Evolutionary conservation across 2,113 vertebrate genomes (phyloP), one percentile per base, ranked within the genome.

Genomic region (Brachyistius frenatus): DNA sequence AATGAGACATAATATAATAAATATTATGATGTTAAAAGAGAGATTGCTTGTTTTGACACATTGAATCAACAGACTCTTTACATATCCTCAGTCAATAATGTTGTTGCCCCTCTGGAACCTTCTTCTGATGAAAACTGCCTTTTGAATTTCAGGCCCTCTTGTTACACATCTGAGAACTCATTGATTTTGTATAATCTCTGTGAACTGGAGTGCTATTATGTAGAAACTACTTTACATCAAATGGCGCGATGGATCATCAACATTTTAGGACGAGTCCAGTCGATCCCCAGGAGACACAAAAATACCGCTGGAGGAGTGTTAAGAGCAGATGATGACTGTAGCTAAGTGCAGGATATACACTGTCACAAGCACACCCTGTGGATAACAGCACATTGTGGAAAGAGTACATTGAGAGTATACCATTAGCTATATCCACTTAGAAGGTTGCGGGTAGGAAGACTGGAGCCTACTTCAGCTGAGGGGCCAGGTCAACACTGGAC

Each of bases 161-260:
- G 75, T 88, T 87, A 90, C 80, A 88, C 78, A 49, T 77, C 89
- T 80, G 84, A 89, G 67, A 56, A 73, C 71, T 86, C 46, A 58
- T 93, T 94, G 92, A 96, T 94, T 91, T 88, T 73, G 66, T 82
- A 90, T 86, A 39, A 80, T 75, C 55, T 90, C 81, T 83, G 80
- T 86, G 88, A 84, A 87, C 77, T 91, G 89, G 50, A 65, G 79
- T 76, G 75, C 74, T 13, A 57, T 79, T 88, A 50, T 70, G 65
- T 64, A 73, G 44, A 73, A 71, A 4, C 57, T 60, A 60, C 76
- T 83, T 73, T 55, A 68, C 41, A 77, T 78, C 41, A 74, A 60
- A 62, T 58, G 62, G 3, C 47, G 56, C 69, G 55, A 79, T 33
- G 2, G 41, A 70, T 32, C 9, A 44, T 61, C 56, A 0, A 10